phyloP scores from a whole-genome alignment of 53 echinoderm and acorn worm genomes.

The Antedon mediterranea region DNA sequence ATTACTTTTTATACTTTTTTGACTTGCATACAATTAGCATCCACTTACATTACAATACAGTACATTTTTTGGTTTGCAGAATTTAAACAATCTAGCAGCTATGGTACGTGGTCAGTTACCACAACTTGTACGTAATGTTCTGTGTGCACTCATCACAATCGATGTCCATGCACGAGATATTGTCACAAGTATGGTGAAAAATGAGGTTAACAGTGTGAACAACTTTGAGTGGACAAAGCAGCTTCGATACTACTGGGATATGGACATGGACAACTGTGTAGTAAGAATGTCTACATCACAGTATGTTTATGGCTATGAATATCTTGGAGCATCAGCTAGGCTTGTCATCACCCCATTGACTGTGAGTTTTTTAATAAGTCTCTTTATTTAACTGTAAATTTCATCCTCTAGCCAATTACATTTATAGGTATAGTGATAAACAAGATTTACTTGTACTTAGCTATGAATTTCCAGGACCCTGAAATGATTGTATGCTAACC shows the following conservation, averaged over 20 bases:
- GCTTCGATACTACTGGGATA: constrained; percentile 95
- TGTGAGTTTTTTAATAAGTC: constrained; percentile 24
- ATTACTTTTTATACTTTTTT: no score
- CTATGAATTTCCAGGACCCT: no score
- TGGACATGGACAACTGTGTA: constrained; percentile 91
- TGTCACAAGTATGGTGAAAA: constrained; percentile 84
- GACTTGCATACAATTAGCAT: no score
- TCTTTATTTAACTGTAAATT: neutral
- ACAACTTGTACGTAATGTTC: constrained; percentile 85
- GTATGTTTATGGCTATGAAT: constrained; percentile 97
- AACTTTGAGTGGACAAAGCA: constrained; percentile 98
- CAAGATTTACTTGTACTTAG: no score
- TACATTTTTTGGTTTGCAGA: constrained; percentile 13
- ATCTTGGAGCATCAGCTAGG: constrained; percentile 81
- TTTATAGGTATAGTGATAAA: no score
- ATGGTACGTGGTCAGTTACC: constrained; percentile 89
- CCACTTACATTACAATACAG: no score
- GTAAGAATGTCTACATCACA: constrained; percentile 95
- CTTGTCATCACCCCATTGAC: constrained; percentile 96
- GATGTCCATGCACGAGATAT: constrained; percentile 97
- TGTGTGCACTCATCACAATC: constrained; percentile 91
- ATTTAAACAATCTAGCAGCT: constrained; percentile 62
- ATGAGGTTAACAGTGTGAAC: constrained; percentile 51
- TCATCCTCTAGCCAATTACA: no score
- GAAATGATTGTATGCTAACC: no score